phyloP scores from a whole-genome alignment of 2,113 vertebrate species.

The Neodontobutis hainanensis region DNA sequence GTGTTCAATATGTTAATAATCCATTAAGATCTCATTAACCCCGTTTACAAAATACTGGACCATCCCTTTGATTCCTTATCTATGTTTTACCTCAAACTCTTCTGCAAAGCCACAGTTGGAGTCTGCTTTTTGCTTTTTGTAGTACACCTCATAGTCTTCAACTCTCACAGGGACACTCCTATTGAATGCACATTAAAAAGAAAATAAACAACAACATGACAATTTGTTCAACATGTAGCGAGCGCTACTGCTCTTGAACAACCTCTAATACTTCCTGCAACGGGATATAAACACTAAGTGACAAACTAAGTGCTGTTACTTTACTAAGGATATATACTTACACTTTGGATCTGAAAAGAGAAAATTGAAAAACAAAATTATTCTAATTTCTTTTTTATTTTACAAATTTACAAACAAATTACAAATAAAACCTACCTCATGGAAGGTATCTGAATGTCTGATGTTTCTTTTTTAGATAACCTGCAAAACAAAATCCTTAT shows the following conservation, averaged over 20 bases:
- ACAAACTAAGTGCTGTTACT: no score
- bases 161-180: constrained; percentile 81
- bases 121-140: constrained; percentile 90
- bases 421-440: constrained; percentile 63
- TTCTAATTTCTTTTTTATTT: background rate
- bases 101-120: constrained; percentile 96
- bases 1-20: no score
- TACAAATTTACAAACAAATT: background rate
- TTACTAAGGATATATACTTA: constrained; percentile 58
- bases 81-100: constrained; percentile 87
- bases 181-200: constrained; percentile 22
- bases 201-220: background rate
- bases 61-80: background rate
- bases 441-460: constrained; percentile 73
- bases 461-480: constrained; percentile 38
- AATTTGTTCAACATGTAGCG: no score
- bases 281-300: no score
- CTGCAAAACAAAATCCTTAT: constrained; percentile 40
- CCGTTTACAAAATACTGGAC: background rate
- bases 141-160: constrained; percentile 88
- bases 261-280: no score
- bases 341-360: constrained; percentile 65
- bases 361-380: constrained; percentile 13
- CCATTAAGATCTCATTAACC: no score
- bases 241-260: no score